Evolutionary conservation across 2,888 invertebrate species (phyloP).

Genomic region (Smittia sp.): DNA sequence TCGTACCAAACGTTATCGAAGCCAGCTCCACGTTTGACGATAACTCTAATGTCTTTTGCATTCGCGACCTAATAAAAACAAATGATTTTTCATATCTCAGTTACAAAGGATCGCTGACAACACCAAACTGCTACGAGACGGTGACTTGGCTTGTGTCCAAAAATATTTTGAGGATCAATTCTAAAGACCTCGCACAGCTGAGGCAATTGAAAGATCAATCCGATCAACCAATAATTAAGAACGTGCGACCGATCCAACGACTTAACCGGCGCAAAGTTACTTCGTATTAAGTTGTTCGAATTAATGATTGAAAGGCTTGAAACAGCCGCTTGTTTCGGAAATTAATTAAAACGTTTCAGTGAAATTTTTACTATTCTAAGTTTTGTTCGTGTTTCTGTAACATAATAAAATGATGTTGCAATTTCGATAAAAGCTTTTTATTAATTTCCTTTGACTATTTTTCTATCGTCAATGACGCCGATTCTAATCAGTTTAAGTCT

Average conservation of each 20-base stretch:
- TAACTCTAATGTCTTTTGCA: not conserved
- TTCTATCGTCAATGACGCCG: no score
- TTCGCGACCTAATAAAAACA: constrained; percentile 14
- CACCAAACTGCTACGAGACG: constrained; percentile 28
- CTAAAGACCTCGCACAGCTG: not conserved
- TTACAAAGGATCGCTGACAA: constrained; percentile 24
- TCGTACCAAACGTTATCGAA: not conserved
- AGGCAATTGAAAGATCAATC: constrained; percentile 18
- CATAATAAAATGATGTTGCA: no score
- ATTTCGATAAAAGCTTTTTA: no score
- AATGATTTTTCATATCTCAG: not conserved
- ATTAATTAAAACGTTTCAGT: no score
- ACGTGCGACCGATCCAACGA: constrained; percentile 18
- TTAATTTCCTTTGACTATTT: no score
- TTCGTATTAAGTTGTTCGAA: not conserved
- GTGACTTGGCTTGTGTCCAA: constrained; percentile 25
- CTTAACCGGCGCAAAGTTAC: not conserved
- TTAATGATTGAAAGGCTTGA: no score
- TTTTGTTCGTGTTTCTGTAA: no score
- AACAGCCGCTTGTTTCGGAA: no score
- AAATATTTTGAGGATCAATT: no score
- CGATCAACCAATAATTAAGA: not conserved
- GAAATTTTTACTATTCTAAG: no score
- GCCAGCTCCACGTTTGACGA: not conserved
- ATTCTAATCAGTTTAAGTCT: no score